A percentile compares a stretch with the other conserved stretches of the same genome.
Conservation (phyloP, 2,113 vertebrate genomes). For the Spilogale gracilis region DNA sequence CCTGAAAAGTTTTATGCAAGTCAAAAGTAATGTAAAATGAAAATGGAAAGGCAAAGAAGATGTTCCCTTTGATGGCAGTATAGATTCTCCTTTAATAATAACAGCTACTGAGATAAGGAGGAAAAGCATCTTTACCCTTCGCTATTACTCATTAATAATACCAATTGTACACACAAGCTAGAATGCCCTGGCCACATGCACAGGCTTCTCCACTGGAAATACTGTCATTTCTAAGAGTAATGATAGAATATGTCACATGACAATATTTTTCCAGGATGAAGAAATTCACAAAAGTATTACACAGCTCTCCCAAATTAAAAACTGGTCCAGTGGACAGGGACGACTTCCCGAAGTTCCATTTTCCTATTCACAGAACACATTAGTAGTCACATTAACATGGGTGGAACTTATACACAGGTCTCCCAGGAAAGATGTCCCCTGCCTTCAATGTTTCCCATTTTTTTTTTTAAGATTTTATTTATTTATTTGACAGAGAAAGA, state of each 20-base stretch:
- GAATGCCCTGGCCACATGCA: not conserved
- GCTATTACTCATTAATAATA: too few relatives aligned
- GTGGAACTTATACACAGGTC: not conserved
- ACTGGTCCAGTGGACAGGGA: not conserved
- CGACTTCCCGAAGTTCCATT: not conserved
- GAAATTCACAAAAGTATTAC: not conserved
- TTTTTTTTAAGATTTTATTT: too few relatives aligned
- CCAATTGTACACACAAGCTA: not conserved
- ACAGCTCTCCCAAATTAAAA: conserved; percentile 50
- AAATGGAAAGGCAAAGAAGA: not conserved
- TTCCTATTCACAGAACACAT: not conserved
- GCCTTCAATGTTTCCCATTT: not conserved
- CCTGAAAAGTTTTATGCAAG: not conserved
- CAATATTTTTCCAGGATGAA: not conserved
- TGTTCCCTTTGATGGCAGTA: not conserved
- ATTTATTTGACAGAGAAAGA: too few relatives aligned
- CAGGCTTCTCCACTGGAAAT: not conserved
- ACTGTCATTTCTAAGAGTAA: not conserved
- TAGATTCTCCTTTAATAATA: conserved; percentile 36
- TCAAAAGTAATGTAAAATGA: not conserved
- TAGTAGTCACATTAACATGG: not conserved
- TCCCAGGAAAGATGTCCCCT: not conserved
- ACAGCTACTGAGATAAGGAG: not conserved
- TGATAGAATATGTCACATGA: not conserved
- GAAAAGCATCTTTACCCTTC: not conserved